These are phyloP conservation scores for Heliocidaris erythrogramma DNA, from an alignment of 35 echinoderm and acorn worm genomes.

Conservation along the genomic window DNA sequence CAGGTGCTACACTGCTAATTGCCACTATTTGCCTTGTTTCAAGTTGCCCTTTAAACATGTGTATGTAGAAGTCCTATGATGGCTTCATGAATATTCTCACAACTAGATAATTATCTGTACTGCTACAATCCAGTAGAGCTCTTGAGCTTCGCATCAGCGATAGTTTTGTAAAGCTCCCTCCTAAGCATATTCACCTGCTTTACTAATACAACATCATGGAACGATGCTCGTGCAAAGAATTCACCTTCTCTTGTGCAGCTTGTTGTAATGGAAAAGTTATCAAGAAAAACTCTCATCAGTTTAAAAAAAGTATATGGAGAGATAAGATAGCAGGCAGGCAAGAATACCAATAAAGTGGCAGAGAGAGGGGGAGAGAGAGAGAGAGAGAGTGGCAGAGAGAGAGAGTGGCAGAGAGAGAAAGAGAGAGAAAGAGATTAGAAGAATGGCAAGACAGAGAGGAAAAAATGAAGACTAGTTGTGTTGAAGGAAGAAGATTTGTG, in stretches of 20 bases:
- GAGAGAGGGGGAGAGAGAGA: not conserved
- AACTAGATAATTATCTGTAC: constrained; percentile 4
- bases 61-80: not conserved
- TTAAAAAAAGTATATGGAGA: not conserved
- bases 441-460: not conserved
- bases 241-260: not conserved
- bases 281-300: not conserved
- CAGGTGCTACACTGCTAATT: constrained; percentile 16
- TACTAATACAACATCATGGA: not conserved
- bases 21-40: not conserved
- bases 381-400: not conserved
- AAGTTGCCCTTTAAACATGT: constrained; percentile 3
- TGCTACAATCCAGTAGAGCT: not conserved
- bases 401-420: not conserved
- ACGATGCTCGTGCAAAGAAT: not conserved
- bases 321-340: not conserved
- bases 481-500: too few species aligned
- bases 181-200: not conserved
- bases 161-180: not conserved
- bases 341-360: not conserved
- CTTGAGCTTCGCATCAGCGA: not conserved
- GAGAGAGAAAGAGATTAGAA: not conserved
- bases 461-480: not conserved
- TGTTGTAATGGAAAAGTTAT: not conserved
- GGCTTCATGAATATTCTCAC: constrained; percentile 10